These are phyloP conservation scores for Hermetia illucens DNA, from an alignment of 1,140 invertebrate species.

Conservation along the genomic window DNA sequence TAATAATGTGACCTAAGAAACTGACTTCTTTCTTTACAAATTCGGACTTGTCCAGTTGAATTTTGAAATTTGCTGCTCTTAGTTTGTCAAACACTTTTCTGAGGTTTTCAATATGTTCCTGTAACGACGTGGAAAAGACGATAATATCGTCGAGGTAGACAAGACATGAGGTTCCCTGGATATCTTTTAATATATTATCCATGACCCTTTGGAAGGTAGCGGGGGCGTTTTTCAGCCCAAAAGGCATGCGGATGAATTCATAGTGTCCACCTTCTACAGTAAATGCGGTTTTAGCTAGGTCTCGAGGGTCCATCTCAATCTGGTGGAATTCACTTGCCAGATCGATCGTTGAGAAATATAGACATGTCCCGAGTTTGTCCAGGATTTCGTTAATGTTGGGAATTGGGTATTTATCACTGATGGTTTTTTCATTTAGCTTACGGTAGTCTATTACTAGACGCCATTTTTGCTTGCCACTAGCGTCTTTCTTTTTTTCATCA, in stretches of 20 bases:
- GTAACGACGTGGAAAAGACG: constrained; percentile 9
- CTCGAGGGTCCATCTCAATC: constrained; percentile 20
- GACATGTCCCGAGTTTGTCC: constrained; percentile 20
- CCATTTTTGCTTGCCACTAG: constrained; percentile 9
- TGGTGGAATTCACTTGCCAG: constrained; percentile 33
- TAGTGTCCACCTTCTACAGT: constrained; percentile 12
- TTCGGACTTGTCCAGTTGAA: constrained; percentile 13
- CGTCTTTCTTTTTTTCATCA: constrained; percentile 17
- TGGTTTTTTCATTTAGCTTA: constrained; percentile 26
- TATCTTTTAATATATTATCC: constrained; percentile 3
- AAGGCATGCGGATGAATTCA: constrained; percentile 11
- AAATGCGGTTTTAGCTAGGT: constrained; percentile 30
- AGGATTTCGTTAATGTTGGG: constrained; percentile 32
- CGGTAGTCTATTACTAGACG: constrained; percentile 26
- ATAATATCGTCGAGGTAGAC: constrained; percentile 7
- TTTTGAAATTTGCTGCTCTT: constrained; percentile 8
- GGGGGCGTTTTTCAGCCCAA: constrained; percentile 12
- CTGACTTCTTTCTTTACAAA: constrained; percentile 15
- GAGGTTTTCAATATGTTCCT: constrained; percentile 16
- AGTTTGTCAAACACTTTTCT: constrained; percentile 25
- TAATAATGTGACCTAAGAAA: constrained; percentile 21
- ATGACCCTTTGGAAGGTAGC: constrained; percentile 20
- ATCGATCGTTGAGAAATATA: constrained; percentile 31
- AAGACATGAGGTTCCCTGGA: constrained; percentile 2
- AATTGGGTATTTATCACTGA: constrained; percentile 35